A percentile compares a stretch with the other conserved stretches of the same genome.
These are phyloP conservation scores for Eulithis prunata DNA, from an alignment of 2,888 invertebrate genomes.

Conservation along the genomic window DNA sequence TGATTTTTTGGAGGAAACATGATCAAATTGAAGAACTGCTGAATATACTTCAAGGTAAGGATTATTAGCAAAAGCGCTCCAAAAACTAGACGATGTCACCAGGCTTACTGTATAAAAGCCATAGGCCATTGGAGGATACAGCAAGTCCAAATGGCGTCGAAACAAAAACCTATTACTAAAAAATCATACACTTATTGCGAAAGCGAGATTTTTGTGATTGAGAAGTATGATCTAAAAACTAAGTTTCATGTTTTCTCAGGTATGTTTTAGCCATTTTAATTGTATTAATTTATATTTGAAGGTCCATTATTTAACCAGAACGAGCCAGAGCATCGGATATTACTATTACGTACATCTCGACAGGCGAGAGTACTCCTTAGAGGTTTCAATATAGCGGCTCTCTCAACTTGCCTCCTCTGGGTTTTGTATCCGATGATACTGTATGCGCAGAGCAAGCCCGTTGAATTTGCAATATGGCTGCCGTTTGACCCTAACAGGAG, in stretches of 20 bases:
- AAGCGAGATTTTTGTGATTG: too few relatives aligned
- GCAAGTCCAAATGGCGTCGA: too few relatives aligned
- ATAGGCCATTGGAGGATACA: too few relatives aligned
- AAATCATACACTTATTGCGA: too few relatives aligned
- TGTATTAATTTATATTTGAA: conserved; percentile 26
- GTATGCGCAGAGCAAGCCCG: conserved; percentile 52
- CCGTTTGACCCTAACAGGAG: conserved; percentile 58
- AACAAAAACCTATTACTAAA: too few relatives aligned
- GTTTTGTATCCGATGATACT: conserved; percentile 54
- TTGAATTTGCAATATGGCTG: conserved; percentile 65
- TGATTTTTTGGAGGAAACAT: conserved; percentile 51
- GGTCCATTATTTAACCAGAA: conserved; percentile 57
- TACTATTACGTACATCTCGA: conserved; percentile 47
- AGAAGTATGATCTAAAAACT: too few relatives aligned
- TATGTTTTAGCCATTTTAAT: not conserved
- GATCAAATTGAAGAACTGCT: conserved; percentile 56
- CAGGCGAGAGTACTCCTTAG: conserved; percentile 49
- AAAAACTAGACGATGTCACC: too few relatives aligned
- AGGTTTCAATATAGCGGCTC: conserved; percentile 51
- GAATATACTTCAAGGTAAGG: conserved; percentile 55
- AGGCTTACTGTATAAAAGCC: too few relatives aligned
- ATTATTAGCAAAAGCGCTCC: not conserved
- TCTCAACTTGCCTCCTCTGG: conserved; percentile 61
- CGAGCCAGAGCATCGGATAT: conserved; percentile 47
- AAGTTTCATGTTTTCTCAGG: too few relatives aligned